Conservation (phyloP, 2,797 vertebrate species). For the Lagodon rhomboides region DNA sequence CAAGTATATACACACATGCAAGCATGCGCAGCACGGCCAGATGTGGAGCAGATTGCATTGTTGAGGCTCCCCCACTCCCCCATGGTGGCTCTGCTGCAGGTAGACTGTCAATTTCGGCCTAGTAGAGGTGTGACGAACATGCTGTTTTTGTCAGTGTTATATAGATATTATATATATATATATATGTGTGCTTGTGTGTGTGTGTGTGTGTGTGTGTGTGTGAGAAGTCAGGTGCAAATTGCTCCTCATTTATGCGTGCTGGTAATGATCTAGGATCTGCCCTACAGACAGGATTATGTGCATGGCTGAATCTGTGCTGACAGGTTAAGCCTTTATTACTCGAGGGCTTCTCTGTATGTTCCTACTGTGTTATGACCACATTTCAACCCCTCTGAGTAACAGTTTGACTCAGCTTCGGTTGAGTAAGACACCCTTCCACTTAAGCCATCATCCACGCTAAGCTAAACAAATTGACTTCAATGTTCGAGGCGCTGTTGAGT, state of each 20-base stretch:
- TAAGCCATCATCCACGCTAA: constrained; percentile 21
- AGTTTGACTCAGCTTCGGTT: constrained; percentile 44
- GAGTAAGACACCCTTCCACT: constrained; percentile 27
- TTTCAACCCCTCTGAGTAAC: constrained; percentile 54
- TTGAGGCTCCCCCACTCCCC: constrained; percentile 38
- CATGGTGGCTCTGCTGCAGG: constrained; percentile 31
- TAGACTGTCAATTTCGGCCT: constrained; percentile 36
- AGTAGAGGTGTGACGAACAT: constrained; percentile 13
- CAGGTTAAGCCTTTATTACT: constrained; percentile 78
- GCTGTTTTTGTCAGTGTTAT: constrained; percentile 13
- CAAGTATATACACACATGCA: constrained; percentile 46
- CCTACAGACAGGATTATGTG: constrained; percentile 72
- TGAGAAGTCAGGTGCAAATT: constrained; percentile 49
- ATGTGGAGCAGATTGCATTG: constrained; percentile 64
- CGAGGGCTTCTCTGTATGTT: constrained; percentile 52
- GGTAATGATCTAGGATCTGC: constrained; percentile 47
- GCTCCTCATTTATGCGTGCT: constrained; percentile 25
- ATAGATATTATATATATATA: neutral
- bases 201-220: too few species aligned
- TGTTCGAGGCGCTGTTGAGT: neutral
- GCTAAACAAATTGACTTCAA: constrained; percentile 26
- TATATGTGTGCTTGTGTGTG: too few species aligned
- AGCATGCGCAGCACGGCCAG: constrained; percentile 38
- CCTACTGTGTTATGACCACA: constrained; percentile 63
- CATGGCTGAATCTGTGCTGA: constrained; percentile 63